Base-by-base conservation (phyloP, 2,888 invertebrate genomes). In the Drosophila dives region DNA sequence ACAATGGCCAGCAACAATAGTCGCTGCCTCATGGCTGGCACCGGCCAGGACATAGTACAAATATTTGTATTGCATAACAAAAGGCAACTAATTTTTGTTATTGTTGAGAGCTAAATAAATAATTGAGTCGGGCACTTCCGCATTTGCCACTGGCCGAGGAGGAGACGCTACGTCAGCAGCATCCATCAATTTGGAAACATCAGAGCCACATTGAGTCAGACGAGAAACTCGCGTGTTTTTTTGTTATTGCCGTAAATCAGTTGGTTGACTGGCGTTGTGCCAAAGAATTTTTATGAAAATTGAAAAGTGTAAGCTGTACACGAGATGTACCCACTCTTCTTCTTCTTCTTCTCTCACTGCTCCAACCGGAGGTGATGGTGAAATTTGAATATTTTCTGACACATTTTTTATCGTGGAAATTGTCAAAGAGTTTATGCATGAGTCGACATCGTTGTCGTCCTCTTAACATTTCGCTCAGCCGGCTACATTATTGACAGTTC, bases 381-480 rank as follows among this genome's bases (percentile, higher is more conserved):
- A 72, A 83, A 77, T 87, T 84, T 63, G 82, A 80, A 89, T 77
- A 87, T 89, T 87, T 89, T 87, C 72, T 75, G 86, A 89, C 86
- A 86, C 86, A 86, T 86, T 89, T 89, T 86, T 86, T 89, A 86
- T 86, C 83, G 89, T 66, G 65, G 76, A 85, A 85, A 86, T 87
- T 85, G 86, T 86, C 86, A 89, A 86, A 86, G 86, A 85, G 86
- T 87, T 89, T 75, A 89, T 80, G 80, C 70, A 72, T 33, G 53
- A 62, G 64, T 49, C 55, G 51, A 29, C 56, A 20, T 50, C 65
- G 54, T 54, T 68, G 50, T 49, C 58, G 59, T 69, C 66, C 55
- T 62, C 53, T 58, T 58, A 62, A 33, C 72, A 61, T 60, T 61
- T 67, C 73, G 70, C 68, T 67, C 68, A 66, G 74, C 64, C 64